Evolutionary conservation across 2,888 invertebrate species (phyloP).

Genomic region (Drosophila lutescens): DNA sequence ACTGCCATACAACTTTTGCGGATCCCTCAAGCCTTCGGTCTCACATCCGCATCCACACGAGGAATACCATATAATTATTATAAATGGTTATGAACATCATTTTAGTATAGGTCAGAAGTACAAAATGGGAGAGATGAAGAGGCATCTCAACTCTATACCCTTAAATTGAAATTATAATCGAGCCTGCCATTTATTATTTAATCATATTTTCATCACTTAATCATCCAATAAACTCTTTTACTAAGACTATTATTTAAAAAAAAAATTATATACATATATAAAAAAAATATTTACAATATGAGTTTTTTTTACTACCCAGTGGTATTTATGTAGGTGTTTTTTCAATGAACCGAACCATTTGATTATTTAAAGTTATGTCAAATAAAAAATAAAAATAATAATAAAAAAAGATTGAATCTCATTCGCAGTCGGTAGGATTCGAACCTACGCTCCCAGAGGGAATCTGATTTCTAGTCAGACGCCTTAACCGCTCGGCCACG

Average conservation of each 20-base stretch:
- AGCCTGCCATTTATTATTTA: background rate
- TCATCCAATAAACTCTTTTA: no score
- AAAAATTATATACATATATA: no score
- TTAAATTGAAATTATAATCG: background rate
- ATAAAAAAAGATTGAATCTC: background rate
- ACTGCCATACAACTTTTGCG: background rate
- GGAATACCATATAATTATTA: background rate
- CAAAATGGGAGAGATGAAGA: background rate
- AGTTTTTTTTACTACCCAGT: no score
- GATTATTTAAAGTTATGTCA: no score
- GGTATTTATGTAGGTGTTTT: no score
- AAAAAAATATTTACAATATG: no score
- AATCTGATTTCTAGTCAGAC: constrained; percentile 85
- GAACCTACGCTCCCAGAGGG: constrained; percentile 82
- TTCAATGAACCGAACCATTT: no score
- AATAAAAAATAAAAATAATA: background rate
- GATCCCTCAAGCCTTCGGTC: background rate
- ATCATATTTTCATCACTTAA: background rate
- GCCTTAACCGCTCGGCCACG: constrained; percentile 85
- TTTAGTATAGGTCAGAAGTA: background rate
- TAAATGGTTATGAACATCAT: background rate
- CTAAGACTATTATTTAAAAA: no score
- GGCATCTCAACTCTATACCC: background rate
- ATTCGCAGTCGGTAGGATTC: constrained; percentile 13
- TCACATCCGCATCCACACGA: background rate